phyloP scores from a whole-genome alignment of 2,888 invertebrate species.

The Neuroscelio doddi region DNA sequence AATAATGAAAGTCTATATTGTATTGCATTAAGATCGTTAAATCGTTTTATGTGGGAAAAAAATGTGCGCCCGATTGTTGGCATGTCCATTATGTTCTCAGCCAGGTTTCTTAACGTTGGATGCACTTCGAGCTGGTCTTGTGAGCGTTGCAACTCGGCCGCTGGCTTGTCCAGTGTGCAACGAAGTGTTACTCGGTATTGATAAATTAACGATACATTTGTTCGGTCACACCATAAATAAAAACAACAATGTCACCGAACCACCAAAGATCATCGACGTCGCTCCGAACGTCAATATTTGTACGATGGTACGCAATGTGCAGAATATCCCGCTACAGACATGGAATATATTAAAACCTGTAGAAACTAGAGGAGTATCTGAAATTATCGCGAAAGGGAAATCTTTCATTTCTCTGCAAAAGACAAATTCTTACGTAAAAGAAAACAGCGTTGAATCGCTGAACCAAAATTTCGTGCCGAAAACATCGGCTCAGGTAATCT shows the following conservation, averaged over 20 bases:
- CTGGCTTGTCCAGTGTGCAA: constrained; percentile 85
- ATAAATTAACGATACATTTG: constrained; percentile 88
- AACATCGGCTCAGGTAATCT: constrained; percentile 33
- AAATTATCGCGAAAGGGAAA: background rate
- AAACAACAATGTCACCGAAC: constrained; percentile 35
- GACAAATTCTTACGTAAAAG: background rate
- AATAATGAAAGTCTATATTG: too few species aligned
- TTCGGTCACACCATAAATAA: constrained; percentile 79
- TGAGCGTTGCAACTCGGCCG: constrained; percentile 83
- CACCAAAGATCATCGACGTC: constrained; percentile 46
- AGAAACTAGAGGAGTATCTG: background rate
- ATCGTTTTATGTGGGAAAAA: constrained; percentile 27
- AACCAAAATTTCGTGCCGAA: constrained; percentile 6
- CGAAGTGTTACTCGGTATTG: constrained; percentile 82
- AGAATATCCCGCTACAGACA: constrained; percentile 49
- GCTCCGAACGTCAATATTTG: constrained; percentile 19
- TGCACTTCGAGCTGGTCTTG: constrained; percentile 80
- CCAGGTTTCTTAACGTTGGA: constrained; percentile 82
- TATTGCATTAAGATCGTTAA: too few species aligned
- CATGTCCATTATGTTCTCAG: constrained; percentile 85
- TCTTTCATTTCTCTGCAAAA: background rate
- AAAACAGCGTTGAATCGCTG: background rate
- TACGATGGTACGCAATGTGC: constrained; percentile 37
- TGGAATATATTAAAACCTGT: constrained; percentile 52
- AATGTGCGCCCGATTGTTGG: constrained; percentile 73